Conservation (phyloP, 2,113 vertebrate genomes). For the Gavialis gangeticus region DNA sequence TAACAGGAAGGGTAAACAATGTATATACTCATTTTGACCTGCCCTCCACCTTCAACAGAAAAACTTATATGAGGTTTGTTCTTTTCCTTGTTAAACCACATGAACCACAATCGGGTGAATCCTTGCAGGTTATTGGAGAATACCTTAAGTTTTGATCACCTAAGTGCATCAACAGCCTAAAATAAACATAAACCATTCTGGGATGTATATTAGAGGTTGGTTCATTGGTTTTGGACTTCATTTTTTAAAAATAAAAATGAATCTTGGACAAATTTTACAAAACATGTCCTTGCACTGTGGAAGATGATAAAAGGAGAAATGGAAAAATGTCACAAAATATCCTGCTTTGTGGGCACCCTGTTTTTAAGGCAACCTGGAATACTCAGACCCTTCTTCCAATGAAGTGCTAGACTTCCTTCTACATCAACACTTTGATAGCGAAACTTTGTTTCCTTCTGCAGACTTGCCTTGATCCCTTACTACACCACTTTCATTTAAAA, state of each 20-base stretch:
- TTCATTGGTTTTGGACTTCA: not conserved
- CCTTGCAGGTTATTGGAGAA: not conserved
- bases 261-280: not conserved
- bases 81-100: not conserved
- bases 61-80: not conserved
- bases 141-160: not conserved
- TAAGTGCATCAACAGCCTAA: not conserved
- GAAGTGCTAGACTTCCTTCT: not conserved
- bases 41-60: not conserved
- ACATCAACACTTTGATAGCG: not conserved
- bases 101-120: too few species aligned
- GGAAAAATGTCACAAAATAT: not conserved
- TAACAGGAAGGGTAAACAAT: not conserved
- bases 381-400: not conserved
- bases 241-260: not conserved
- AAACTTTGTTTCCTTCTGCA: not conserved
- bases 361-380: not conserved
- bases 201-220: too few species aligned
- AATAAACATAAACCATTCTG: too few species aligned
- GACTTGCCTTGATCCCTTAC: not conserved
- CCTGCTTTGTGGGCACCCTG: not conserved
- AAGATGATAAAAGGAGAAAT: not conserved
- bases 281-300: not conserved
- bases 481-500: not conserved
- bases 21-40: not conserved